Evolutionary conservation across 1,140 invertebrate species (phyloP).

Genomic region (Drosophila sucinea): DNA sequence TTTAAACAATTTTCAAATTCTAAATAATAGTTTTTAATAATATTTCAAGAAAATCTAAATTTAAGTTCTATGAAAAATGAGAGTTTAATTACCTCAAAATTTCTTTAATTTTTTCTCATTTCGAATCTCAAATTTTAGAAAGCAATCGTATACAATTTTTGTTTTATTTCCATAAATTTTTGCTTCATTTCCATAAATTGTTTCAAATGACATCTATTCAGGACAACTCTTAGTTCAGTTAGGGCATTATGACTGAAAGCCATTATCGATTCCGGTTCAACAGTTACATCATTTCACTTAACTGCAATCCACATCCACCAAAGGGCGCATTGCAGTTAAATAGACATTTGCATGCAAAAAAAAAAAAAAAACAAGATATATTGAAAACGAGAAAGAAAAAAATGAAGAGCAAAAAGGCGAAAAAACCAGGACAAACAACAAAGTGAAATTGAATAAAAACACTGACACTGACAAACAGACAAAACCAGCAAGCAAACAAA

Average conservation of each 20-base stretch:
- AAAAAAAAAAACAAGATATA: conserved; percentile 30
- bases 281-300: conserved; percentile 80
- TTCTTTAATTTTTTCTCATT: too few relatives aligned
- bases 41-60: too few relatives aligned
- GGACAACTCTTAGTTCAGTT: background rate
- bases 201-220: background rate
- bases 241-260: conserved; percentile 2
- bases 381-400: conserved; percentile 47
- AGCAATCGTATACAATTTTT: too few relatives aligned
- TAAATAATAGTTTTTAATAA: too few relatives aligned
- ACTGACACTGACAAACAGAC: conserved; percentile 63
- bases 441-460: conserved; percentile 71
- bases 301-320: conserved; percentile 32
- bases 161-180: background rate
- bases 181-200: background rate
- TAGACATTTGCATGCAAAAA: conserved; percentile 77
- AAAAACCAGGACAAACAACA: conserved; percentile 74
- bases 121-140: too few relatives aligned
- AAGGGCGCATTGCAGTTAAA: conserved; percentile 75
- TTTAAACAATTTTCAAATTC: too few relatives aligned
- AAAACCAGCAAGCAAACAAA: conserved; percentile 21
- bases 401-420: conserved; percentile 43
- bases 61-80: too few relatives aligned
- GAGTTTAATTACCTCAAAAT: too few relatives aligned
- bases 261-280: conserved; percentile 70